Percentiles rank a stretch among this genome's conserved stretches.
Evolutionary conservation across 2,888 invertebrate species (phyloP).

Genomic region (Sylvicola fuscatus): DNA sequence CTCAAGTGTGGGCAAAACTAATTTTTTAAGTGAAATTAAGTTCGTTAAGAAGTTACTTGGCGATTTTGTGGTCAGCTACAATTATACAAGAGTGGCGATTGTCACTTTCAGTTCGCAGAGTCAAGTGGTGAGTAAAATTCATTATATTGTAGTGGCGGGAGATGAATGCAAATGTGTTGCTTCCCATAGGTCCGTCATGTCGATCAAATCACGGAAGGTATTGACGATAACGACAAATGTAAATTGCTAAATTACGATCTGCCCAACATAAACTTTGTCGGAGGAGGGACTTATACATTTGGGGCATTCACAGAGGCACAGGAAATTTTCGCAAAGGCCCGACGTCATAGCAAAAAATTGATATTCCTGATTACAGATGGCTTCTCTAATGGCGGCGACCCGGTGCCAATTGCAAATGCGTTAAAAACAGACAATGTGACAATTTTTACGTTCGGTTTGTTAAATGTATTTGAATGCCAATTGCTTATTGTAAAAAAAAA

Average conservation of each 20-base stretch:
- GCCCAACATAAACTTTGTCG: constrained; percentile 35
- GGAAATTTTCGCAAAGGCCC: constrained; percentile 28
- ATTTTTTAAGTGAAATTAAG: constrained; percentile 43
- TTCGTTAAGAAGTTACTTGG: constrained; percentile 44
- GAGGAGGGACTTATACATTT: constrained; percentile 46
- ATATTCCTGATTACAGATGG: constrained; percentile 50
- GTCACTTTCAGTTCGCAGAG: constrained; percentile 41
- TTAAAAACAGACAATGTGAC: constrained; percentile 30
- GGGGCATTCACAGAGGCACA: constrained; percentile 44
- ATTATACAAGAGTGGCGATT: constrained; percentile 39
- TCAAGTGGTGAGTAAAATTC: constrained; percentile 26
- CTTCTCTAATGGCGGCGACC: constrained; percentile 48
- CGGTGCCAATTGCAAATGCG: constrained; percentile 33
- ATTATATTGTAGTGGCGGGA: neutral
- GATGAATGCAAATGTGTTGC: neutral
- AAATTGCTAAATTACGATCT: constrained; percentile 36
- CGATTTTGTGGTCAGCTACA: constrained; percentile 39
- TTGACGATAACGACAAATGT: constrained; percentile 38
- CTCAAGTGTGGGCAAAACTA: constrained; percentile 41
- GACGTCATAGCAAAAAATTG: constrained; percentile 31
- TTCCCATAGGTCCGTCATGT: constrained; percentile 25
- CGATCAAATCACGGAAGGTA: constrained; percentile 35
- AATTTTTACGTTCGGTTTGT: constrained; percentile 29
- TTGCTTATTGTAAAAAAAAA: neutral
- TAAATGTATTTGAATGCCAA: neutral